Percentiles rank a stretch among this genome's conserved stretches.
phyloP scores from a whole-genome alignment of 2,888 invertebrate species.

The Drosophila multiciliata region DNA sequence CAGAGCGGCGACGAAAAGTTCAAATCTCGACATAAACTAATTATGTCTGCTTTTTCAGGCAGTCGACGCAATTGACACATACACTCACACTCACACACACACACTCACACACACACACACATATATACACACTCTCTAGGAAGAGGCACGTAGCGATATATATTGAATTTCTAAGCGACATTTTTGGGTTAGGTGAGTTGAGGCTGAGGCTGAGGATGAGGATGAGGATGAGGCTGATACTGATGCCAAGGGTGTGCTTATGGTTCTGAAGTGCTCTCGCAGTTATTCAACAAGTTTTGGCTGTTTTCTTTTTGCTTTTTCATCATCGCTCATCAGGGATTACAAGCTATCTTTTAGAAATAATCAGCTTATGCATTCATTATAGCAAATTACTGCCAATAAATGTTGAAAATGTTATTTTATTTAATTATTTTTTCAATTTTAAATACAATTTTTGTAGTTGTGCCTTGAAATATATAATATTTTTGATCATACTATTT shows the following conservation, averaged over 20 bases:
- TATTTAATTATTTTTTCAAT: too few species aligned
- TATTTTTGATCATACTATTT: not conserved
- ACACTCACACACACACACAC: slow-evolving; percentile 8
- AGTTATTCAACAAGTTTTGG: slow-evolving; percentile 64
- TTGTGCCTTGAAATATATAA: not conserved
- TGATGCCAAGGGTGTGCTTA: not conserved
- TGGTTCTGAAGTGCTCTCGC: slow-evolving; percentile 4
- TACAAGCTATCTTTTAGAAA: not conserved
- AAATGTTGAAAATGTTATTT: too few species aligned
- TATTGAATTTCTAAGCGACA: slow-evolving; percentile 63
- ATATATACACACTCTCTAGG: slow-evolving; percentile 1
- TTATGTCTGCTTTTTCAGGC: slow-evolving; percentile 68
- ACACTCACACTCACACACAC: slow-evolving; percentile 7
- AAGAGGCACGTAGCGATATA: slow-evolving; percentile 34
- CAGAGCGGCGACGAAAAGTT: slow-evolving; percentile 33
- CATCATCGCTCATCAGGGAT: not conserved
- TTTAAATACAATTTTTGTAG: not conserved
- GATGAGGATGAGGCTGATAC: not conserved
- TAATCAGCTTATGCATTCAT: not conserved
- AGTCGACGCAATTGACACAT: slow-evolving; percentile 37
- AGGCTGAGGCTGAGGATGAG: not conserved
- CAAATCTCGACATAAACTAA: slow-evolving; percentile 71
- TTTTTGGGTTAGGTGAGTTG: slow-evolving; percentile 18
- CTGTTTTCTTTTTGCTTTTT: slow-evolving; percentile 7
- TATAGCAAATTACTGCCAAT: not conserved